phyloP scores from a whole-genome alignment of 1,140 invertebrate genomes.

The Yoshiicerus persimilis region DNA sequence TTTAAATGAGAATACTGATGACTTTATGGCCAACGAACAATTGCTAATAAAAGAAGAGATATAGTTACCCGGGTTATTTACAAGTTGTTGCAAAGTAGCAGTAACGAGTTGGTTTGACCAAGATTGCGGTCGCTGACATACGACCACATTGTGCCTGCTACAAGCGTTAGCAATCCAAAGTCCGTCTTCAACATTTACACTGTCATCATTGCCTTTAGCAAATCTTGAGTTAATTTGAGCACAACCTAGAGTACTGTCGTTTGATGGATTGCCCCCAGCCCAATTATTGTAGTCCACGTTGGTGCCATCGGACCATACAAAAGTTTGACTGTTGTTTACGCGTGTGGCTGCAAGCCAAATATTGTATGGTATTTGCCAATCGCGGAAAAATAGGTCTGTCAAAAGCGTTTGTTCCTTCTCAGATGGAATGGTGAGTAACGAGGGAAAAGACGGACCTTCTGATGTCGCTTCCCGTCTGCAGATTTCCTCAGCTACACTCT shows the following conservation, averaged over 20 bases:
- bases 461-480: too few relatives aligned
- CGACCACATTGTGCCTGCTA: background rate
- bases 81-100: background rate
- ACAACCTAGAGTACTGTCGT: background rate
- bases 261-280: background rate
- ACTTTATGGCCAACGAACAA: too few relatives aligned
- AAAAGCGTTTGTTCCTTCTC: background rate
- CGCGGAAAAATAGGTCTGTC: background rate
- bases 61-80: constrained; percentile 5
- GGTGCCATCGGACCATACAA: background rate
- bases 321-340: background rate
- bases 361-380: background rate
- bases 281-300: background rate
- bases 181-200: background rate
- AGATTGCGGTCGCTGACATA: background rate
- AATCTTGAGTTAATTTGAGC: background rate
- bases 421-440: background rate
- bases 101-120: background rate
- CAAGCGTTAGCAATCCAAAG: background rate
- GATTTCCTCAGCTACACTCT: too few relatives aligned
- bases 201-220: background rate
- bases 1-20: background rate
- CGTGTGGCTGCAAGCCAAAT: background rate
- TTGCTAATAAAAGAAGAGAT: too few relatives aligned
- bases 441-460: background rate